Percentiles rank a stretch among this genome's conserved stretches.
These are phyloP conservation scores for Apoda limacodes DNA, from an alignment of 2,888 invertebrate species.

Conservation along the genomic window DNA sequence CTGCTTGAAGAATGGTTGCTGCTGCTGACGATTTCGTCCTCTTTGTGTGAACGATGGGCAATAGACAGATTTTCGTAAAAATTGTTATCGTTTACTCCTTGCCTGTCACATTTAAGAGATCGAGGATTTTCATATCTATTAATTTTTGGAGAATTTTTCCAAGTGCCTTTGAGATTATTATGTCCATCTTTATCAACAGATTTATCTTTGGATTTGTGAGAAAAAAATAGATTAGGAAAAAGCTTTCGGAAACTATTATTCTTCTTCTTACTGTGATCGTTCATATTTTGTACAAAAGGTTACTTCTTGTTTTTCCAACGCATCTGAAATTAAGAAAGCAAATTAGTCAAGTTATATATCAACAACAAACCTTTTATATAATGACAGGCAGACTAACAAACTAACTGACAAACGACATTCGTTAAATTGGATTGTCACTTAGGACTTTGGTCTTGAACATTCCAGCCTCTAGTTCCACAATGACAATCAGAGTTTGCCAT, in stretches of 20 bases:
- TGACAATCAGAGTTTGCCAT: no score
- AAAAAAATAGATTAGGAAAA: conserved; percentile 48
- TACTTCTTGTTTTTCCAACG: conserved; percentile 1
- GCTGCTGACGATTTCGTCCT: conserved; percentile 27
- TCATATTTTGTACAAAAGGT: conserved; percentile 29
- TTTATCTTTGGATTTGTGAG: conserved; percentile 45
- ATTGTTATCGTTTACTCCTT: conserved; percentile 31
- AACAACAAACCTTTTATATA: conserved; percentile 1
- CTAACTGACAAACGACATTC: no score
- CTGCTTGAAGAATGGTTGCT: conserved; percentile 52
- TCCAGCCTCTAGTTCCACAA: no score
- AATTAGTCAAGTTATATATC: conserved; percentile 4
- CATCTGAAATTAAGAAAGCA: conserved; percentile 23
- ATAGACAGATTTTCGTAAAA: conserved; percentile 54
- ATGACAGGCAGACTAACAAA: background rate
- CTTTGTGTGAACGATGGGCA: conserved; percentile 22
- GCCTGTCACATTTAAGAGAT: conserved; percentile 23
- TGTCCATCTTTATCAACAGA: conserved; percentile 27
- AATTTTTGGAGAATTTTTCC: conserved; percentile 23
- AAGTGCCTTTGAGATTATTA: conserved; percentile 17
- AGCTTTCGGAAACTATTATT: conserved; percentile 49
- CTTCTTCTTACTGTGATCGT: conserved; percentile 44
- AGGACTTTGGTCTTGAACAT: no score
- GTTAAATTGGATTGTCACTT: no score
- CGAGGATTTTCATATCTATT: conserved; percentile 52